Conservation (phyloP, 1,140 invertebrate species). For the Lepidurus packardi region DNA sequence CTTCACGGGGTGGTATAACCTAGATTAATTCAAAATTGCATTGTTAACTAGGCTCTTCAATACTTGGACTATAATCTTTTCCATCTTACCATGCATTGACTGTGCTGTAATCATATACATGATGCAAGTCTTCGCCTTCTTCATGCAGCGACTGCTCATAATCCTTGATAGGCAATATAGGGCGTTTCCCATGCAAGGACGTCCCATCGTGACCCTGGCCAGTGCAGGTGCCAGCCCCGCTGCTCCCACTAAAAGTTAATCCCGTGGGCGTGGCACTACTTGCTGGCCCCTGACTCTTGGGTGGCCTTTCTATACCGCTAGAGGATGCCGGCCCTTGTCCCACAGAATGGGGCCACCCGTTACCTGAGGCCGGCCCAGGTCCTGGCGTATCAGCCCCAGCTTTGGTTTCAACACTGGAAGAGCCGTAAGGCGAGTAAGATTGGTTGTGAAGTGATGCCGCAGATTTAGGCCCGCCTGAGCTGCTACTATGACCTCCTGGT, state of each 20-base stretch:
- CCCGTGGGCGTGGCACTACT: constrained; percentile 15
- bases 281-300: constrained; percentile 18
- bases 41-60: constrained; percentile 29
- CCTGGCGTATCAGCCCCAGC: constrained; percentile 26
- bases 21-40: constrained; percentile 41
- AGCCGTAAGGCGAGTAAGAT: constrained; percentile 31
- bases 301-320: not conserved
- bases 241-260: not conserved
- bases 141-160: constrained; percentile 62
- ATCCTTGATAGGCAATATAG: constrained; percentile 62
- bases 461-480: not conserved
- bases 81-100: constrained; percentile 69
- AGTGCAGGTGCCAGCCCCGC: not conserved
- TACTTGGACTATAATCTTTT: constrained; percentile 26
- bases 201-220: not conserved
- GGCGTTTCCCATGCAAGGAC: constrained; percentile 51
- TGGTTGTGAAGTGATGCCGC: not conserved
- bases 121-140: constrained; percentile 69
- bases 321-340: constrained; percentile 7
- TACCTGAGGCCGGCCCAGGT: not conserved
- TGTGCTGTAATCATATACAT: constrained; percentile 80
- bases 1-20: constrained; percentile 81
- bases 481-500: not conserved
- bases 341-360: constrained; percentile 32
- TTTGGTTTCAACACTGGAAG: constrained; percentile 25